Conservation (phyloP, 2,797 vertebrate species). For the Hypotaenidia philippensis region DNA sequence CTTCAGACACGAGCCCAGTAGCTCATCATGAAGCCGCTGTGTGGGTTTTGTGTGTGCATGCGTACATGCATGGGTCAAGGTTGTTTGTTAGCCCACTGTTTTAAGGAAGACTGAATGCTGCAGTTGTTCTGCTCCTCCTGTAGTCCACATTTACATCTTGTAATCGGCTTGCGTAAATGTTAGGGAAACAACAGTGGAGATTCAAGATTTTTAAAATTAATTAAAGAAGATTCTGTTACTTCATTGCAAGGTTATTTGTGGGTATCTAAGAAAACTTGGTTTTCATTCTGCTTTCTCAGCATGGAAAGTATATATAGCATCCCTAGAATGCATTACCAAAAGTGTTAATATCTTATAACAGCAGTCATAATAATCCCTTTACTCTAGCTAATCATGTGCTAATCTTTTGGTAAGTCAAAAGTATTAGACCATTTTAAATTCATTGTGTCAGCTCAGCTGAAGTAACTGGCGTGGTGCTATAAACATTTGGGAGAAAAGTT, state of each 20-base stretch:
- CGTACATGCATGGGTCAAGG: background rate
- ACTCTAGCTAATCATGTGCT: conserved; percentile 80
- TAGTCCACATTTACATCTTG: background rate
- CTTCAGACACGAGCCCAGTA: conserved; percentile 56
- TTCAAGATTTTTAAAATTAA: background rate
- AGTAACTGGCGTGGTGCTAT: conserved; percentile 69
- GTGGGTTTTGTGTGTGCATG: background rate
- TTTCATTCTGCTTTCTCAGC: conserved; percentile 5
- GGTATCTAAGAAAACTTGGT: background rate
- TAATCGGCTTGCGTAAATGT: background rate
- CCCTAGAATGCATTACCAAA: conserved; percentile 69
- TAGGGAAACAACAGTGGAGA: background rate
- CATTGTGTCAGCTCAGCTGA: conserved; percentile 76
- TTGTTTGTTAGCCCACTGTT: conserved; percentile 31
- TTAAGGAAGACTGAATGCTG: conserved; percentile 5
- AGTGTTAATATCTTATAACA: conserved; percentile 81
- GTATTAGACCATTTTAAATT: conserved; percentile 80
- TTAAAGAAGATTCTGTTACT: background rate
- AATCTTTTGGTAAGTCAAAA: conserved; percentile 81
- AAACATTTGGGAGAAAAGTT: conserved; percentile 70
- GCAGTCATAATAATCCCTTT: conserved; percentile 80
- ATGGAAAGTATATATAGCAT: conserved; percentile 12
- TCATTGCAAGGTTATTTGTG: background rate
- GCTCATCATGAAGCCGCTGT: conserved; percentile 37
- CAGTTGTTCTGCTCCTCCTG: background rate